phyloP scores from a whole-genome alignment of 2,113 vertebrate species.

The Nothoprocta perdicaria region DNA sequence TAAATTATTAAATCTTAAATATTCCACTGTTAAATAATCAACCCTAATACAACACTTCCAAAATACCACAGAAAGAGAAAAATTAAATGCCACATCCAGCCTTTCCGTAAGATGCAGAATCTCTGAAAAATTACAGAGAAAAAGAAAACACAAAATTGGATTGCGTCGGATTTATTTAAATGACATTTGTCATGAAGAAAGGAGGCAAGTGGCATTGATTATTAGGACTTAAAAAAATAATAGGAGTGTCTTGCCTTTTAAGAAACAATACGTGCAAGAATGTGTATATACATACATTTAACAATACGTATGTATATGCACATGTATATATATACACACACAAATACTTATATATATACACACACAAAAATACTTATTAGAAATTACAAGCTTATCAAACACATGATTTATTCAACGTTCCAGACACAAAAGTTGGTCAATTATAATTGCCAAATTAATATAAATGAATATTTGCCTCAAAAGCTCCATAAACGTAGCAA shows the following conservation, averaged over 20 bases:
- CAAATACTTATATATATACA: neutral
- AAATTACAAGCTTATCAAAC: neutral
- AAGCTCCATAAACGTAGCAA: fast-evolving
- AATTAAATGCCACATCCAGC: too few relatives aligned
- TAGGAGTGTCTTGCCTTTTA: fast-evolving
- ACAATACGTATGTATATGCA: neutral
- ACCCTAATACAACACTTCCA: fast-evolving
- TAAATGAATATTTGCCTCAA: neutral
- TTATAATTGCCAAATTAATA: too few relatives aligned
- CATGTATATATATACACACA: neutral
- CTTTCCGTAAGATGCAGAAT: too few relatives aligned
- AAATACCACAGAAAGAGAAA: neutral
- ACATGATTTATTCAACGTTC: fast-evolving
- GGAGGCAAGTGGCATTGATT: neutral
- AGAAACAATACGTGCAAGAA: neutral
- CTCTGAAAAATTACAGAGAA: neutral
- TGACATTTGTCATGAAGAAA: neutral
- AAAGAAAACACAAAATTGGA: fast-evolving
- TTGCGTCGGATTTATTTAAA: neutral
- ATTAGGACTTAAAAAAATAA: neutral
- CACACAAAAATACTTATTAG: neutral
- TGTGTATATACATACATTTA: too few relatives aligned
- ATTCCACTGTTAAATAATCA: neutral
- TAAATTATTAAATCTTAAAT: too few relatives aligned
- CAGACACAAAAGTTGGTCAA: neutral